Evolutionary conservation across 2,113 vertebrate species (phyloP).

Genomic region (Perccottus glenii): DNA sequence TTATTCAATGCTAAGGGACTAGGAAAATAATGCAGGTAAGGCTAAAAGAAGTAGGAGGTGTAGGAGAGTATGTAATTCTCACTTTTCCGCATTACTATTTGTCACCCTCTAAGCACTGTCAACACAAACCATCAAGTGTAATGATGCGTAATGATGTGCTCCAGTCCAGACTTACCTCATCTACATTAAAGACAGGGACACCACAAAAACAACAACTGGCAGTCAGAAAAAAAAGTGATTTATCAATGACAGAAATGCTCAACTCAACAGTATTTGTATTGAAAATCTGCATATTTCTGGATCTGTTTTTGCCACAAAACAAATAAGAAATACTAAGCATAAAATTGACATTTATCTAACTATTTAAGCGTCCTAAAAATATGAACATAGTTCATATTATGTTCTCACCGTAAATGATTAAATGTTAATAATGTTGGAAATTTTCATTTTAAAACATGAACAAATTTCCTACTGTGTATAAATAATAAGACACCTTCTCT

Average conservation of each 20-base stretch:
- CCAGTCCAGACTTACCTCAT: constrained; percentile 5
- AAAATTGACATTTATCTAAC: too few species aligned
- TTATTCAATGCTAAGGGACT: constrained; percentile 22
- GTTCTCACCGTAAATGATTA: too few species aligned
- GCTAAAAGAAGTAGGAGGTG: not conserved
- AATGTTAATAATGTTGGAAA: too few species aligned
- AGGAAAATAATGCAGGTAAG: constrained; percentile 18
- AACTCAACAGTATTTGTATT: too few species aligned
- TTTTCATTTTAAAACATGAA: too few species aligned
- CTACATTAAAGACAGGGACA: not conserved
- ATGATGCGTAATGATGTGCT: constrained; percentile 18
- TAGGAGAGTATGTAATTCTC: not conserved
- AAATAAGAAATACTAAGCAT: too few species aligned
- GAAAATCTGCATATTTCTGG: too few species aligned
- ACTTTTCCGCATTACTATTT: constrained; percentile 10
- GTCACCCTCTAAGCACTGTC: constrained; percentile 9
- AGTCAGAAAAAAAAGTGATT: not conserved
- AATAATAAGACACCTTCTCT: too few species aligned
- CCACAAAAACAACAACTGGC: not conserved
- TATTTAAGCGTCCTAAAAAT: too few species aligned
- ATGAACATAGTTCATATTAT: too few species aligned
- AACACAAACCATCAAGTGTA: constrained; percentile 21
- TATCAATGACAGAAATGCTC: not conserved
- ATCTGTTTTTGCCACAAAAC: too few species aligned
- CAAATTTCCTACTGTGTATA: too few species aligned